A percentile compares a stretch with the other conserved stretches of the same genome.
Conservation (phyloP, 1,140 invertebrate genomes). For the Mercenaria mercenaria region DNA sequence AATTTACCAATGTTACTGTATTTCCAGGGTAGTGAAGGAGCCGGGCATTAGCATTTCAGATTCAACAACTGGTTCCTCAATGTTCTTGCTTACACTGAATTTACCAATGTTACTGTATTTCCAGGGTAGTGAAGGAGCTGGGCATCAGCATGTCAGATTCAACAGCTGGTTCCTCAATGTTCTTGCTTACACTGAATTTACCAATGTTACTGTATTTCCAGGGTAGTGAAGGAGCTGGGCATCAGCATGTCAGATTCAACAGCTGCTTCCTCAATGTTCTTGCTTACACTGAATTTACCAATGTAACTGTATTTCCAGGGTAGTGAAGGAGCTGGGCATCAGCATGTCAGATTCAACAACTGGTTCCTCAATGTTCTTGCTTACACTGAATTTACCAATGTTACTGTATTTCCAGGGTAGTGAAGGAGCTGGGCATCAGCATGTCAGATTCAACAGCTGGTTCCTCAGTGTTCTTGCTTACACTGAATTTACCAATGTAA, state of each 20-base stretch:
- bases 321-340: slow-evolving; percentile 78
- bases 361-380: slow-evolving; percentile 85
- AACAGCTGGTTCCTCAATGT: slow-evolving; percentile 85
- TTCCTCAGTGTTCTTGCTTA: too few relatives aligned
- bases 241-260: slow-evolving; percentile 84
- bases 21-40: slow-evolving; percentile 79
- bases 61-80: slow-evolving; percentile 85
- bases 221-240: slow-evolving; percentile 80
- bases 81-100: slow-evolving; percentile 79
- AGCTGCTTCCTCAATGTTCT: slow-evolving; percentile 85
- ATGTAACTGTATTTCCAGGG: too few relatives aligned
- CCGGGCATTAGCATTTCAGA: slow-evolving; percentile 82
- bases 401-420: slow-evolving; percentile 82
- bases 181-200: slow-evolving; percentile 78
- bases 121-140: slow-evolving; percentile 79
- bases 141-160: slow-evolving; percentile 84
- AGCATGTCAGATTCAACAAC: slow-evolving; percentile 84
- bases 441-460: too few relatives aligned
- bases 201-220: too few relatives aligned
- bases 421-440: too few relatives aligned
- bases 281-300: slow-evolving; percentile 77
- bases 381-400: too few relatives aligned
- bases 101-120: too few relatives aligned
- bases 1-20: too few relatives aligned
- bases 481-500: too few relatives aligned